Evolutionary conservation across 2,113 vertebrate species (phyloP).

Genomic region (Odocoileus hemionus): DNA sequence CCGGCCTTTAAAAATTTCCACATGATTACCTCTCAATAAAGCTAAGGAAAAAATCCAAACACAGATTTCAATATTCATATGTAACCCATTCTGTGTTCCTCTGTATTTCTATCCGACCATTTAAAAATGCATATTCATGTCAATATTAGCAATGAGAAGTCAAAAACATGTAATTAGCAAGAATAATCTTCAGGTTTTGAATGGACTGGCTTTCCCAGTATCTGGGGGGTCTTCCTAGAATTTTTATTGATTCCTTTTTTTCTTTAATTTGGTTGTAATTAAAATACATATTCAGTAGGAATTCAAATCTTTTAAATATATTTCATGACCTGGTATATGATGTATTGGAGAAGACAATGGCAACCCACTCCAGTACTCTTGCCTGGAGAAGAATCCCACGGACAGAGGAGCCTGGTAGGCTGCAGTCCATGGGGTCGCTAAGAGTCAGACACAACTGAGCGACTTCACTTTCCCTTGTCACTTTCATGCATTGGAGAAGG

Average conservation of each 20-base stretch:
- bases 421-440: too few relatives aligned
- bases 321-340: neutral
- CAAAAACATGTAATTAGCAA: neutral
- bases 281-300: neutral
- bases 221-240: neutral
- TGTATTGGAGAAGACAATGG: too few relatives aligned
- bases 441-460: too few relatives aligned
- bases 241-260: conserved; percentile 8
- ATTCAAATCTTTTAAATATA: neutral
- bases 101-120: neutral
- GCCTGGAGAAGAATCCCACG: too few relatives aligned
- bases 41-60: neutral
- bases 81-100: neutral
- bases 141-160: neutral
- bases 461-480: too few relatives aligned
- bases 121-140: neutral
- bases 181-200: neutral
- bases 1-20: neutral
- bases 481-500: too few relatives aligned
- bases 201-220: neutral
- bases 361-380: too few relatives aligned
- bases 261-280: neutral
- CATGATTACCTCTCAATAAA: neutral
- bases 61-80: neutral
- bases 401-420: too few relatives aligned